A percentile compares a stretch with the other conserved stretches of the same genome.
These are phyloP conservation scores for Drosophila birchii DNA, from an alignment of 2,888 invertebrate species.

Conservation along the genomic window DNA sequence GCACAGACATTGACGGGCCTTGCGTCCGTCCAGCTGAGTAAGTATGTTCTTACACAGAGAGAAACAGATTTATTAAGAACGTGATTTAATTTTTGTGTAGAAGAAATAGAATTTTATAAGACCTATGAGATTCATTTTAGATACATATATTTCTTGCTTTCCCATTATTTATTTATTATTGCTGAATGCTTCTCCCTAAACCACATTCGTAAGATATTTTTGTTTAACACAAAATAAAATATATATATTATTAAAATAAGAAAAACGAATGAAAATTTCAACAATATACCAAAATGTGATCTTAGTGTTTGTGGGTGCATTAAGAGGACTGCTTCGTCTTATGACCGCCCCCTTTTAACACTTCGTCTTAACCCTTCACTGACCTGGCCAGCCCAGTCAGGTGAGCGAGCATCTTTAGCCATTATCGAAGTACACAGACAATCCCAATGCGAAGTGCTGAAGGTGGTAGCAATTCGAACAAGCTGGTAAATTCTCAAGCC, in stretches of 20 bases:
- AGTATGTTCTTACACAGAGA: not conserved
- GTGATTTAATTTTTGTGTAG: not conserved
- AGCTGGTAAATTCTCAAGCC: not conserved
- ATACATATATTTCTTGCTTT: no score
- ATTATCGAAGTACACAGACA: slow-evolving; percentile 12
- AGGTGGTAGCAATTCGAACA: not conserved
- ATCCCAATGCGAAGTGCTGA: slow-evolving; percentile 9
- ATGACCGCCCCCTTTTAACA: not conserved
- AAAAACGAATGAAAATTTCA: not conserved
- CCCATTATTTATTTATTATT: not conserved
- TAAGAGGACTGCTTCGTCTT: slow-evolving; percentile 4
- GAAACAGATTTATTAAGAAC: no score
- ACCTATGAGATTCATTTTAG: no score
- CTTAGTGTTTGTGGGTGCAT: not conserved
- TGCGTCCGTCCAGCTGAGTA: not conserved
- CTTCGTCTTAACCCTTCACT: slow-evolving; percentile 4
- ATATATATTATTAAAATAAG: no score
- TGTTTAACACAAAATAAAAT: no score
- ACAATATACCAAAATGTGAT: not conserved
- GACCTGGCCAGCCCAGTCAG: slow-evolving; percentile 9
- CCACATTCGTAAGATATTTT: no score
- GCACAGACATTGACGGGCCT: slow-evolving; percentile 35
- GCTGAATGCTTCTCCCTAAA: not conserved
- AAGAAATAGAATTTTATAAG: not conserved
- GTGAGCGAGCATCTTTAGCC: slow-evolving; percentile 1